Base-by-base conservation (phyloP, 2,888 invertebrate genomes). In the Mechanitis mazaeus region DNA sequence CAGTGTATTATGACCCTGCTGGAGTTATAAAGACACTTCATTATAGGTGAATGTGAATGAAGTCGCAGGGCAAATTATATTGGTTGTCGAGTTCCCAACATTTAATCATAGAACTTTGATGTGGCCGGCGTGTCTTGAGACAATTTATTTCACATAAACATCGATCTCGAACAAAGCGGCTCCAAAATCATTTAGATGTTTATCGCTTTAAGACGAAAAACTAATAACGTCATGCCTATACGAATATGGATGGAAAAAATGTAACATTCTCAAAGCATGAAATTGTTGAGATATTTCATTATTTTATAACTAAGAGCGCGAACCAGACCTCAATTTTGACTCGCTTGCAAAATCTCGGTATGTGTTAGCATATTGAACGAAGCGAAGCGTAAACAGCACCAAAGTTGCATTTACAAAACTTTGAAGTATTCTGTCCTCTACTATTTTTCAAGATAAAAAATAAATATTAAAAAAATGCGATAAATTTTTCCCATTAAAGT, bases 141-240 rank as follows among this genome's bases (percentile, higher is more conserved):
- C 77, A 81, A 85, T 85, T 83, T 84, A 82, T 86, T 85, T 81
- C 83, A 81, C 81, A 85, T 83, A 85, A 85, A 85, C 75, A 79
- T 80, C 77, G 78, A 76, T 75, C 71, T 68, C 76, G 73, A 73
- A 81, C 78, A 75, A 77, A 83, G 79, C 77, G 79, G 77, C 81
- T 77, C 80, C 78, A 77, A 82, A 85, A 82, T 83, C 80, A 86
- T 87, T 86, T 77, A 84, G 87, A 88, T 88, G 73, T 83, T 84
- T 87, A 87, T 87, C 87, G 83, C 71, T 79, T 85, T 85, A 78
- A 81, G 78, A 76, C 75, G 85, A 85, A 86, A 83, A 81, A 80
- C 83, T 82, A 83, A 86, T 84, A 84, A 79, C 81, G 83, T 81
- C 80, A 83, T 77, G 74, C 76, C 68, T 68, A 69, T 71, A 71